phyloP scores from a whole-genome alignment of 2,888 invertebrate genomes.

The Pheosia gnoma region DNA sequence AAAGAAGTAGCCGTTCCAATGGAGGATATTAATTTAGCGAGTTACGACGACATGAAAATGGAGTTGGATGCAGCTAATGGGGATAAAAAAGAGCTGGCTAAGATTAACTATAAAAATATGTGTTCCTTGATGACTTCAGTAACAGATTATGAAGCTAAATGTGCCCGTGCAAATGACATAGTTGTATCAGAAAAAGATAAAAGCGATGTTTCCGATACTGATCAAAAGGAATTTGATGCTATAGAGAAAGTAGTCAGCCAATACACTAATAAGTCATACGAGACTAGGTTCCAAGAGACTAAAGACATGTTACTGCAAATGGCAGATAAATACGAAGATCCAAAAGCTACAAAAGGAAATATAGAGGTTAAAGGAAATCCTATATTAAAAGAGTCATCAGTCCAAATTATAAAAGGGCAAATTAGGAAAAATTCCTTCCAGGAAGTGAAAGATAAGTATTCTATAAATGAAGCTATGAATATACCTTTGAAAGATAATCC shows the following conservation, averaged over 20 bases:
- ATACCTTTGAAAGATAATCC: conserved; percentile 65
- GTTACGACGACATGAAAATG: conserved; percentile 56
- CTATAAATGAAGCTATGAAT: conserved; percentile 69
- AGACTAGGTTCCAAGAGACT: conserved; percentile 72
- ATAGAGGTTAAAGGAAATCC: conserved; percentile 46
- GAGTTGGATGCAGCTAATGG: conserved; percentile 62
- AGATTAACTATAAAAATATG: conserved; percentile 70
- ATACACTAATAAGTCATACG: conserved; percentile 72
- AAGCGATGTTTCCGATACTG: conserved; percentile 39
- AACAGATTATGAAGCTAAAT: conserved; percentile 49
- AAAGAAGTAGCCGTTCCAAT: conserved; percentile 59
- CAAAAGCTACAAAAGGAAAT: conserved; percentile 21
- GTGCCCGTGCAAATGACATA: conserved; percentile 19
- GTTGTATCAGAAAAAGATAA: conserved; percentile 26
- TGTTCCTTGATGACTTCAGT: conserved; percentile 60
- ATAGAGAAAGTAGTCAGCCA: conserved; percentile 72
- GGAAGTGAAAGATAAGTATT: conserved; percentile 64
- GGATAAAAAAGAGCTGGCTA: conserved; percentile 54
- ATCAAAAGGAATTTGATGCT: conserved; percentile 63
- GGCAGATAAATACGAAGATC: conserved; percentile 66
- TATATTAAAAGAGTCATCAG: conserved; percentile 64
- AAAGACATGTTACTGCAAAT: conserved; percentile 69
- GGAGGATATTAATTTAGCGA: conserved; percentile 59
- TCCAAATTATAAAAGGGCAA: conserved; percentile 54
- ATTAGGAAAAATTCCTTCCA: conserved; percentile 53